Evolutionary conservation across 2,888 invertebrate species (phyloP).

Genomic region (Deilephila elpenor): DNA sequence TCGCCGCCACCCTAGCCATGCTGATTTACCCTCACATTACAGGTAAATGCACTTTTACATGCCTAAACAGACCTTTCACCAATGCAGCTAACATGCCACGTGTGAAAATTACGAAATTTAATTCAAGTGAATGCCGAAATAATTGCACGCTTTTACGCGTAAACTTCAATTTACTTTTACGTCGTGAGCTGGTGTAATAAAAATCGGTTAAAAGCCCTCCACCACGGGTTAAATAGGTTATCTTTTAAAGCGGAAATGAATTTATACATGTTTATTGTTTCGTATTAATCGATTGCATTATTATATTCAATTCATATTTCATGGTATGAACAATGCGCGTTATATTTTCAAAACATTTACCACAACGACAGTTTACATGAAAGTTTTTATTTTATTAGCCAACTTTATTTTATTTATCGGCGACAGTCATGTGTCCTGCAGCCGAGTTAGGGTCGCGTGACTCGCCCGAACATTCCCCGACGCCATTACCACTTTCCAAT

Average conservation of each 20-base stretch:
- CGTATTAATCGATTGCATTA: neutral
- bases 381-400: conserved; percentile 9
- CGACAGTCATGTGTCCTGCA: conserved; percentile 50
- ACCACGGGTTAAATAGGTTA: neutral
- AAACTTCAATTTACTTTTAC: neutral
- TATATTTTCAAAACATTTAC: conserved; percentile 19
- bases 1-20: conserved; percentile 44
- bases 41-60: conserved; percentile 52
- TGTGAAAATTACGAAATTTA: conserved; percentile 31
- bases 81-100: conserved; percentile 39
- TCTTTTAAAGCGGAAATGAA: neutral
- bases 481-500: conserved; percentile 47
- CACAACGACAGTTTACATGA: neutral
- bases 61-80: conserved; percentile 31
- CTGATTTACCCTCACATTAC: conserved; percentile 59
- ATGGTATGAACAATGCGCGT: neutral
- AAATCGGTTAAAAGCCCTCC: neutral
- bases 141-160: neutral
- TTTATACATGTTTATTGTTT: neutral
- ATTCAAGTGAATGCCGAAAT: neutral
- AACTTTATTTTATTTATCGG: conserved; percentile 32
- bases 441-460: conserved; percentile 51
- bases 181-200: neutral
- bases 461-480: conserved; percentile 43
- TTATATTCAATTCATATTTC: neutral